Percentiles rank a stretch among this genome's conserved stretches.
Conservation (phyloP, 1,140 invertebrate genomes). For the Zeugodacus cucurbitae region DNA sequence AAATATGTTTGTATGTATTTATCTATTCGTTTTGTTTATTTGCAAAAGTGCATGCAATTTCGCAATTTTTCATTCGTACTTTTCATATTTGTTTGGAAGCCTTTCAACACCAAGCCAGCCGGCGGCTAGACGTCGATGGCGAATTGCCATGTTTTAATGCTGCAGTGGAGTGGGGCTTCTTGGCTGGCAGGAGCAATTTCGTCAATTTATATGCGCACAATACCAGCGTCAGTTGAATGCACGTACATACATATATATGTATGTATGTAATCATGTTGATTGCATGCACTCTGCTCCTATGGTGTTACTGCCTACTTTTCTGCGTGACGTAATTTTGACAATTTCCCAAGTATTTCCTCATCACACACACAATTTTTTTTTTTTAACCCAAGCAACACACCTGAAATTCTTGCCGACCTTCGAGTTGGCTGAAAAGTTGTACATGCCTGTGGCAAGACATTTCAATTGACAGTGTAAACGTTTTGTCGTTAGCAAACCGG, state of each 20-base stretch:
- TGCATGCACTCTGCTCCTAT: background rate
- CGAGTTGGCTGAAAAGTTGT: background rate
- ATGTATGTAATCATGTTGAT: background rate
- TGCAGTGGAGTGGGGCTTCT: too few relatives aligned
- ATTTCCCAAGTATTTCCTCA: background rate
- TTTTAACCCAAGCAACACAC: background rate
- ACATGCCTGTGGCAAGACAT: background rate
- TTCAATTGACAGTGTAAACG: background rate
- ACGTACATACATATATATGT: background rate
- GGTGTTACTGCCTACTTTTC: background rate
- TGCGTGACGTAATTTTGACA: slow-evolving; percentile 10
- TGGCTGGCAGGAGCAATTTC: background rate
- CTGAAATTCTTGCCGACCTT: background rate
- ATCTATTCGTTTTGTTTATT: background rate
- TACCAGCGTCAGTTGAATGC: background rate
- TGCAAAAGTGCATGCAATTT: background rate
- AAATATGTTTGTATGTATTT: background rate
- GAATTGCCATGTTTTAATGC: background rate
- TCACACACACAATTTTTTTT: background rate
- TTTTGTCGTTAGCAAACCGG: background rate
- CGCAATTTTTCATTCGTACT: background rate
- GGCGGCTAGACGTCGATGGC: background rate
- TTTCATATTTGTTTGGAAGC: background rate
- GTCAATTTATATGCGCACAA: background rate
- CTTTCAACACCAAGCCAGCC: slow-evolving; percentile 21